Evolutionary conservation across 2,888 invertebrate genomes (phyloP).

Genomic region (Brachyopa scutellaris): DNA sequence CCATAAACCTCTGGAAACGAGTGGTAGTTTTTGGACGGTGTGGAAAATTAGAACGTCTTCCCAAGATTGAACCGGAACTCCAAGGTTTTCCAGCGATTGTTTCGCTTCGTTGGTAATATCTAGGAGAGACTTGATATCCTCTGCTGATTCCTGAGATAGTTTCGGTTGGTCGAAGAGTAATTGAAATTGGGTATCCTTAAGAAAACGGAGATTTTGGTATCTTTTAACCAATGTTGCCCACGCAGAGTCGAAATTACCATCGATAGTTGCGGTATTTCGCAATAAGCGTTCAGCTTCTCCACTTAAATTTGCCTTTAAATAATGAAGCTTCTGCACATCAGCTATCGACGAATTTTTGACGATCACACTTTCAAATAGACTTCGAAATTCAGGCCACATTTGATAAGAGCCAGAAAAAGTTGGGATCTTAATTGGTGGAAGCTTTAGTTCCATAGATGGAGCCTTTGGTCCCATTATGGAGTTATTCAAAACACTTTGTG

Average conservation of each 20-base stretch:
- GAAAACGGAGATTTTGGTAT: conserved; percentile 17
- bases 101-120: conserved; percentile 3
- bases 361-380: conserved; percentile 6
- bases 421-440: conserved; percentile 25
- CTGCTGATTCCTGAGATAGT: not conserved
- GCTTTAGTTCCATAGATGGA: conserved; percentile 13
- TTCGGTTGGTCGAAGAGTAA: not conserved
- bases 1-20: conserved; percentile 5
- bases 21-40: conserved; percentile 7
- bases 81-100: conserved; percentile 5
- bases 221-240: conserved; percentile 16
- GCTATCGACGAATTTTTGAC: conserved; percentile 27
- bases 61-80: conserved; percentile 14
- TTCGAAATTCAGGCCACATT: conserved; percentile 33
- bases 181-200: conserved; percentile 17
- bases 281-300: conserved; percentile 9
- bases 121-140: not conserved
- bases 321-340: conserved; percentile 19
- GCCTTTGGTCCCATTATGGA: not conserved
- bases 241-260: conserved; percentile 37
- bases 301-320: conserved; percentile 8
- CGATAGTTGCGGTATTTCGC: conserved; percentile 13
- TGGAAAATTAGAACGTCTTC: conserved; percentile 20
- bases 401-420: conserved; percentile 7
- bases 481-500: not conserved